Conservation (phyloP, 2,797 vertebrate species). For the Microchirus variegatus region DNA sequence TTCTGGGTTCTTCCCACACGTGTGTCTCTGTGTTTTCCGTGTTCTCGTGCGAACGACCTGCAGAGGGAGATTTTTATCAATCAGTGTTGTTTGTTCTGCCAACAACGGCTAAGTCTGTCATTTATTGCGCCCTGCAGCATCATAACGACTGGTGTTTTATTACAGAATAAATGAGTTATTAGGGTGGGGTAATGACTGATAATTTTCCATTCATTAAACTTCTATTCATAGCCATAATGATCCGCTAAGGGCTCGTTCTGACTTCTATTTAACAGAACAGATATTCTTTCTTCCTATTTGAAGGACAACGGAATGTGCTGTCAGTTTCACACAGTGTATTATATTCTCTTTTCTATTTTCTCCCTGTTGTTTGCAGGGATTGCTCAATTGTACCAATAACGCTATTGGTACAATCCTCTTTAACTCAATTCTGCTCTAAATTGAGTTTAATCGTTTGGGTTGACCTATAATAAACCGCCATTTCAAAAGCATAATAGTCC, state of each 20-base stretch:
- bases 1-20: neutral
- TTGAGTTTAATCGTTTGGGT: too few relatives aligned
- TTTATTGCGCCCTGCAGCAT: conserved; percentile 13
- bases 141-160: conserved; percentile 47
- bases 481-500: too few relatives aligned
- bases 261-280: conserved; percentile 54
- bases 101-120: conserved; percentile 16
- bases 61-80: conserved; percentile 29
- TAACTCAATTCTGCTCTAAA: too few relatives aligned
- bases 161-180: conserved; percentile 59
- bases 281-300: conserved; percentile 26
- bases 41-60: neutral
- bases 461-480: too few relatives aligned
- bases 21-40: conserved; percentile 1
- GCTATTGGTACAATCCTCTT: too few relatives aligned
- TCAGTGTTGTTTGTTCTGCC: conserved; percentile 28
- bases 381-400: too few relatives aligned
- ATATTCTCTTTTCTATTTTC: neutral
- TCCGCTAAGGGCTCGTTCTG: conserved; percentile 55
- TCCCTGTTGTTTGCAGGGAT: too few relatives aligned
- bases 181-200: conserved; percentile 54
- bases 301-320: conserved; percentile 6
- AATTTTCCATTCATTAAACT: conserved; percentile 73
- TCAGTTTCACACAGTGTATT: neutral
- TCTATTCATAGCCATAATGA: conserved; percentile 64